Evolutionary conservation across 2,888 invertebrate species (phyloP), one percentile per base, ranked within the genome.

Genomic region (Parochlus steinenii): DNA sequence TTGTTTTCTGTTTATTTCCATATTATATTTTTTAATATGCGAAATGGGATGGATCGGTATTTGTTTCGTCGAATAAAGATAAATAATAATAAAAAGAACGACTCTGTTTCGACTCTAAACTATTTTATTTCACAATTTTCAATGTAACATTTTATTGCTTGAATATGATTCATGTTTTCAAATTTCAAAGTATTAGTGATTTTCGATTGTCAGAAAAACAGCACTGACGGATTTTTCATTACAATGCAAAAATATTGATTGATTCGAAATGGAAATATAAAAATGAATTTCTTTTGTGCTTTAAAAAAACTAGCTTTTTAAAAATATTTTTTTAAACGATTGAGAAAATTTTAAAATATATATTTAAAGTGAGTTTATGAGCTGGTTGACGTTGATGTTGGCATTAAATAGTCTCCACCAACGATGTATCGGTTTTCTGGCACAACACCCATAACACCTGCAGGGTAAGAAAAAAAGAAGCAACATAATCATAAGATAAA

Each of bases 391-490:
- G 46, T 63, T 50, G 66, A 58, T 52, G 62, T 57, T 52, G 64
- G 65, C 55, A 68, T 63, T 59, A 69, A 59, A 58, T 64, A 71
- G 63, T 71, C 30, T 24, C 30, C 70, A 54, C 66, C 65, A 55
- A 69, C 66, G 54, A 71, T 65, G 63, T 69, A 65, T 53, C 67
- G 65, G 61, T 65, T 67, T 61, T 71, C 70, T 61, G 69, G 63
- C 58, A 70, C 58, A 50, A 71, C 65, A 62, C 69, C 68, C 64
- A 71, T 66, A 60, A 71, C 59, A 67, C 67, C 67, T 67, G 64
- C 56, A 57, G 60, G 60, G 62, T 63, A 57, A 65, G 63, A 32
- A 27, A 18, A 26, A 22, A 15, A 31, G 23, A 22, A 37, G 24
- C 19, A 40, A 39, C 8, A 28, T 34, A 23, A 38, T 28, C 27